Base-by-base conservation (phyloP, 2,797 vertebrate species). In the Coregonus suidteri region DNA sequence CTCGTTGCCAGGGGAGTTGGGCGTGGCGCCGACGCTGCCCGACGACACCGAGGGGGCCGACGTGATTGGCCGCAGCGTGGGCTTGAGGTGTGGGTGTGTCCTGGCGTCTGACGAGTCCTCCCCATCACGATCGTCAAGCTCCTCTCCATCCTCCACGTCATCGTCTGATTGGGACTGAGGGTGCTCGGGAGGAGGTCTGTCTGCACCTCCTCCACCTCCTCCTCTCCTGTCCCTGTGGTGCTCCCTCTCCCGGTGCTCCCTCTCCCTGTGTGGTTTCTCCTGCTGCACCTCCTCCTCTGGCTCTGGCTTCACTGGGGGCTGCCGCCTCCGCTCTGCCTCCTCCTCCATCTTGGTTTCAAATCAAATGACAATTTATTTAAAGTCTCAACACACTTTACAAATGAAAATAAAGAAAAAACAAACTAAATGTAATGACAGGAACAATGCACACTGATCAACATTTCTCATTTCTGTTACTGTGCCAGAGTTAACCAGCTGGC, bases 41-140 rank as follows among this genome's bases (percentile, higher is more conserved):
- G 98, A 99, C 47, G 98, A 99, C 86, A 99, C 97, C 0, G 98
- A 99, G 0, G 98, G 98, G n/a, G 98, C 98, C 7, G 97, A 95
- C 66, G 95, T 98, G 87, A 99, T 98, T 47, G 98, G 98, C 85
- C 98, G 90, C 91, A 99, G 93, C 31, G 96, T 95, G 6, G 98
- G 97, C 87, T 99, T 99, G 83, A 97, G 95, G 84, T 96, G 97
- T 53, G 96, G 97, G 75, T 98, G 98, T 82, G 95, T 88, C 70
- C 98, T 97, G 35, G 94, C 96, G 0, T 95, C 95, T 30, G 64
- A 66, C 64, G 25, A 66, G 13, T 66, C 95, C 59, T 98, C 96
- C 0, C 93, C 95, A 59, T 97, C 95, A 0, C 93, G 91, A 0
- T 93, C 95, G 74, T 96, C 90, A 2, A n/a, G 53, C n/a, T 92